Evolutionary conservation across 1,140 invertebrate species (phyloP).

Genomic region (Drosophila sulfurigaster): DNA sequence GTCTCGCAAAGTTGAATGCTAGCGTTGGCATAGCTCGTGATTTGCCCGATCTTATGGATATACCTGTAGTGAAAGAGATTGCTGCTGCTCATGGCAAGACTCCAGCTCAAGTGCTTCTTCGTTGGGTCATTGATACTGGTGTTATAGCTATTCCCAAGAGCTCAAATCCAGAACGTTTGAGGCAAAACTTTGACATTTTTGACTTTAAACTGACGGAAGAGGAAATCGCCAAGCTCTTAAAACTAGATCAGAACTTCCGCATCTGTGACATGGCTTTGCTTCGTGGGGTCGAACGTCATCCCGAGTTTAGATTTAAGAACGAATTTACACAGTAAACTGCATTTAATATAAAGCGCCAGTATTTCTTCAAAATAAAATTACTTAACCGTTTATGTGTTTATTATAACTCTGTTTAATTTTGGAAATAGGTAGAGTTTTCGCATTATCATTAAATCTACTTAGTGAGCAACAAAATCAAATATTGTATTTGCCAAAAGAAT

Average conservation of each 20-base stretch:
- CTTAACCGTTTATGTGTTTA: too few species aligned
- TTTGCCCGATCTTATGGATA: conserved; percentile 89
- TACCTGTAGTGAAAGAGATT: conserved; percentile 89
- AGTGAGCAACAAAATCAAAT: too few species aligned
- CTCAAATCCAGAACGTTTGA: conserved; percentile 89
- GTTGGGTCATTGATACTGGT: conserved; percentile 90
- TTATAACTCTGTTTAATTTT: too few species aligned
- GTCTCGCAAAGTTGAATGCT: conserved; percentile 86
- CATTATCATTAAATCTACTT: too few species aligned
- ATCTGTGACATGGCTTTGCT: conserved; percentile 89
- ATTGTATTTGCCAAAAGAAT: too few species aligned
- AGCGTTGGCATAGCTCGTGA: conserved; percentile 81
- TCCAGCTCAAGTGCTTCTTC: conserved; percentile 91
- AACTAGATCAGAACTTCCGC: conserved; percentile 88
- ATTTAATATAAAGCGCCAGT: too few species aligned
- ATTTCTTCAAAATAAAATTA: too few species aligned
- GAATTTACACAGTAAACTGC: conserved; percentile 58
- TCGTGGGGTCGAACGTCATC: conserved; percentile 88
- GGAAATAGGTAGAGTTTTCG: too few species aligned
- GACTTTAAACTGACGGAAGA: conserved; percentile 87
- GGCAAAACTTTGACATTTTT: conserved; percentile 88
- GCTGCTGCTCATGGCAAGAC: conserved; percentile 89
- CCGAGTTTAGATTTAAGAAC: conserved; percentile 87
- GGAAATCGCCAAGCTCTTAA: conserved; percentile 86
- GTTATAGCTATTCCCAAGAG: conserved; percentile 94